These are phyloP conservation scores for Synodontis membranacea DNA, from an alignment of 2,113 vertebrate species.

Conservation along the genomic window DNA sequence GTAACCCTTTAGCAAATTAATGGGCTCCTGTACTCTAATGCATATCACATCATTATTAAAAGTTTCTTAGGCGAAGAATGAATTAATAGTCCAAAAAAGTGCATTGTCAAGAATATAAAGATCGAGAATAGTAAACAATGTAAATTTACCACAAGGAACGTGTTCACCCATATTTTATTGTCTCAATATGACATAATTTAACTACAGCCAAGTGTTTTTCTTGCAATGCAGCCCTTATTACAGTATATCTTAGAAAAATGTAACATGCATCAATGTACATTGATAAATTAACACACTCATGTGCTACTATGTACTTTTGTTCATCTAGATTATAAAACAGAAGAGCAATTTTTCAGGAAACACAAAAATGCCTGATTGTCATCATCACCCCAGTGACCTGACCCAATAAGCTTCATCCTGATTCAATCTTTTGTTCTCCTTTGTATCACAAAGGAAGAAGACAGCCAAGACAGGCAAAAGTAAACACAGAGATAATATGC, in stretches of 20 bases:
- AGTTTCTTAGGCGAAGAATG: not conserved
- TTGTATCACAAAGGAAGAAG: not conserved
- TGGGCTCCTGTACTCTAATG: not conserved
- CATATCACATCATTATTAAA: not conserved
- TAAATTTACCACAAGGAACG: not conserved
- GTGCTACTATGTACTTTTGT: not conserved
- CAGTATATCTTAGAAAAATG: not conserved
- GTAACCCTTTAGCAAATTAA: not conserved
- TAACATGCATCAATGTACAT: not conserved
- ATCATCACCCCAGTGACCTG: not conserved
- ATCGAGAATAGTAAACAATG: too few species aligned
- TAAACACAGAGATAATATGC: not conserved
- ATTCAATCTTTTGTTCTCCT: conserved; percentile 7
- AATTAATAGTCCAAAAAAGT: not conserved
- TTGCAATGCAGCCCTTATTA: not conserved
- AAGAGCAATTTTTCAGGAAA: not conserved
- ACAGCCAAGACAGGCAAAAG: not conserved
- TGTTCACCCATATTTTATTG: not conserved
- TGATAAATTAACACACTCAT: not conserved
- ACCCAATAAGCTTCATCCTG: conserved; percentile 10
- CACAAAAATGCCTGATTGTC: not conserved
- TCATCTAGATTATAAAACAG: not conserved
- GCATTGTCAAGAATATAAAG: not conserved
- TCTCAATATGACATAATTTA: not conserved
- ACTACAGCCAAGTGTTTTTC: not conserved